Evolutionary conservation across 2,888 invertebrate genomes (phyloP).

Genomic region (Oxystoma pomonae): DNA sequence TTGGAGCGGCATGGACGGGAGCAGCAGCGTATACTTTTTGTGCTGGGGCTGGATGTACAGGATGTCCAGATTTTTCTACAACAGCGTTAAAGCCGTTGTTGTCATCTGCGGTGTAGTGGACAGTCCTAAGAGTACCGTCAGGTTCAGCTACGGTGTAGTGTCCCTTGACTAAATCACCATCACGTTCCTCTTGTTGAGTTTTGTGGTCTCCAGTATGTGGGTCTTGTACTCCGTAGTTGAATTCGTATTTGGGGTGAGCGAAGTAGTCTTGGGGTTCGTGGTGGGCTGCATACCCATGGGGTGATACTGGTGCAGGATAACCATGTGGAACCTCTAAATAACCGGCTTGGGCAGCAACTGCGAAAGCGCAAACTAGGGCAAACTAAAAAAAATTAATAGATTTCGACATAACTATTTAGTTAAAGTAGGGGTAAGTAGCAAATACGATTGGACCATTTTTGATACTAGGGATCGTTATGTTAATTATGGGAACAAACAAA

Average conservation of each 20-base stretch:
- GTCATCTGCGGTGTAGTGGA: constrained; percentile 41
- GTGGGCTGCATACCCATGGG: too few species aligned
- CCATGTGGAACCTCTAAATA: too few species aligned
- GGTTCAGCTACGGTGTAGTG: constrained; percentile 37
- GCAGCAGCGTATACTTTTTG: neutral
- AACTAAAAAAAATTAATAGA: too few species aligned
- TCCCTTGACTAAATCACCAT: constrained; percentile 54
- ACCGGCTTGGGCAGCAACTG: too few species aligned
- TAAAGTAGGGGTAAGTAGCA: too few species aligned
- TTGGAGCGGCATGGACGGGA: constrained; percentile 3
- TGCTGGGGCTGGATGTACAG: constrained; percentile 40
- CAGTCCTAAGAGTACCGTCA: constrained; percentile 37
- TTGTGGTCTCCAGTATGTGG: constrained; percentile 55
- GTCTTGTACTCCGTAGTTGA: constrained; percentile 55
- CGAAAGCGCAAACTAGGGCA: too few species aligned
- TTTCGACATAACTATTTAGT: too few species aligned
- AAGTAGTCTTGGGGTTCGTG: constrained; percentile 20
- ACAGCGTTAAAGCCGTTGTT: constrained; percentile 48
- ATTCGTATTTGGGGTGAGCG: constrained; percentile 57
- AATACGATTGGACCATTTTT: too few species aligned
- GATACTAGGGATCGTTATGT: too few species aligned
- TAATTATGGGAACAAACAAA: too few species aligned
- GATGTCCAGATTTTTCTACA: constrained; percentile 61
- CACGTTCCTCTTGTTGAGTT: constrained; percentile 49
- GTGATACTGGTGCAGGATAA: too few species aligned